Evolutionary conservation across 2,113 vertebrate species (phyloP).

Genomic region (Xiphophorus hellerii): DNA sequence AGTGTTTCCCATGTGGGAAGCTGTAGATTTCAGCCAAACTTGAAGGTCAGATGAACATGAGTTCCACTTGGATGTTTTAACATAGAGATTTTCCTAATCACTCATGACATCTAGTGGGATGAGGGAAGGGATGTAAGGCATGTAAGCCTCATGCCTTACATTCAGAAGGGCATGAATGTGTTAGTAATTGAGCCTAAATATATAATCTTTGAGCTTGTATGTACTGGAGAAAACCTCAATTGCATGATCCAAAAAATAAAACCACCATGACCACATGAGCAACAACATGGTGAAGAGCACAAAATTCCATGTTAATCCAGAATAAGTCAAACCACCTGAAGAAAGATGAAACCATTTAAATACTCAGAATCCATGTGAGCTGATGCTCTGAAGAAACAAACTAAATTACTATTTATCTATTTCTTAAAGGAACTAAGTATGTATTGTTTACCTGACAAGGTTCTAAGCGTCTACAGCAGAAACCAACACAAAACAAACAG

Average conservation of each 20-base stretch:
- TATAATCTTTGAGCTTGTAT: background rate
- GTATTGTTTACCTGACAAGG: conserved; percentile 35
- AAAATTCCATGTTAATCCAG: background rate
- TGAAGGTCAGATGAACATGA: background rate
- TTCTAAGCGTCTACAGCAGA: conserved; percentile 54
- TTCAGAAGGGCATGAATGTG: background rate
- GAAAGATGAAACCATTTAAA: no score
- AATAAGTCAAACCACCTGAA: background rate
- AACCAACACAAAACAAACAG: conserved; percentile 65
- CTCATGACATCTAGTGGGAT: background rate
- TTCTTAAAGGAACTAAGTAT: conserved; percentile 8
- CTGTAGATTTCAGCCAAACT: background rate
- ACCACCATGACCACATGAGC: no score
- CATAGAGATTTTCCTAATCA: background rate
- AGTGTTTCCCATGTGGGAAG: background rate
- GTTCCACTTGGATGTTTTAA: background rate
- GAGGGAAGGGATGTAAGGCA: background rate
- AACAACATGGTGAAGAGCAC: background rate
- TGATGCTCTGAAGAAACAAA: background rate
- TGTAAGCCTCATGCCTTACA: no score
- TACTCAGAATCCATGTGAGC: background rate
- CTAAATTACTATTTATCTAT: background rate
- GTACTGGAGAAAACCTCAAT: background rate
- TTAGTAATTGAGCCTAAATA: background rate
- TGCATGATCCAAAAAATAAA: background rate